Evolutionary conservation across 2,113 vertebrate species (phyloP).

Genomic region (human): DNA sequence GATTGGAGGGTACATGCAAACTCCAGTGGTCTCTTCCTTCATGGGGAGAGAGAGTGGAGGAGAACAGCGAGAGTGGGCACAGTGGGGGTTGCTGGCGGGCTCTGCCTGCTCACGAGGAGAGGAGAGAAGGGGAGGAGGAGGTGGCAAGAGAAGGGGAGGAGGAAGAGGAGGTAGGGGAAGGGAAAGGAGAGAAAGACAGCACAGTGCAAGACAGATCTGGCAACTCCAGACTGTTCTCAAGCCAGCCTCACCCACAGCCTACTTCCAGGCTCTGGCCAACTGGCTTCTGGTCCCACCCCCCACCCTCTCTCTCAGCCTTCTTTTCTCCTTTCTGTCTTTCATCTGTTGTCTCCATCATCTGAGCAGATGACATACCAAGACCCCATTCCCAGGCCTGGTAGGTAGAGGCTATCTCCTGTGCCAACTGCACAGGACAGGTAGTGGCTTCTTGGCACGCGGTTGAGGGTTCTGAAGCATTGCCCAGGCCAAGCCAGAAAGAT

Average conservation of each 20-base stretch:
- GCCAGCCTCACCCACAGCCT: constrained; percentile 39
- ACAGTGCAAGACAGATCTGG: constrained; percentile 75
- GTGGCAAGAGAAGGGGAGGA: constrained; percentile 51
- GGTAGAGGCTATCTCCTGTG: not conserved
- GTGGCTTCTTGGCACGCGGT: not conserved
- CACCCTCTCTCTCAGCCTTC: constrained; percentile 37
- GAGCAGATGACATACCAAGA: not conserved
- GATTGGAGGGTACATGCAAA: constrained; percentile 81
- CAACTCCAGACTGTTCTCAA: constrained; percentile 20
- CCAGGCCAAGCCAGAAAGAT: constrained; percentile 41
- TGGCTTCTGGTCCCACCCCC: not conserved
- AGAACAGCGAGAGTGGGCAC: constrained; percentile 78
- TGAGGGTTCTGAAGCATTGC: not conserved
- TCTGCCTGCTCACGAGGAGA: constrained; percentile 78
- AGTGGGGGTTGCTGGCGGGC: constrained; percentile 77
- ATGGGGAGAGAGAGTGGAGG: constrained; percentile 80
- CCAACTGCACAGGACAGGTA: not conserved
- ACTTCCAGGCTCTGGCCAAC: not conserved
- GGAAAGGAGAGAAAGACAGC: constrained; percentile 75
- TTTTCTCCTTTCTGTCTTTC: constrained; percentile 33
- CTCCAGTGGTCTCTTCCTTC: constrained; percentile 81
- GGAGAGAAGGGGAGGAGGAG: constrained; percentile 66
- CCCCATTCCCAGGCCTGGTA: not conserved
- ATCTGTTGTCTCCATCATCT: not conserved
- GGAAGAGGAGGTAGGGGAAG: constrained; percentile 65